These are phyloP conservation scores for Lochmaea crataegi DNA, from an alignment of 2,888 invertebrate species.

Conservation along the genomic window DNA sequence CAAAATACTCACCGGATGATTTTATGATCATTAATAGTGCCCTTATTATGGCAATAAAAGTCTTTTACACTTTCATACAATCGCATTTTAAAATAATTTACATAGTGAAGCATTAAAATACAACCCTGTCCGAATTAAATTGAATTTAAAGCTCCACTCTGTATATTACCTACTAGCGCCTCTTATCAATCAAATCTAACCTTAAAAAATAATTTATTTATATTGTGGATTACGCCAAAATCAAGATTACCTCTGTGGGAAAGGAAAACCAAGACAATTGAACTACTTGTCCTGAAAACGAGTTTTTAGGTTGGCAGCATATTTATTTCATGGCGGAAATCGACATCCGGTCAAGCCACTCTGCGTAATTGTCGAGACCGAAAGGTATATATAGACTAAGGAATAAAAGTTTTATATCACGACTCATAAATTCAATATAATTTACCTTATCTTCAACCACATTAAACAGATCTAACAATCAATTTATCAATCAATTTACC, in stretches of 20 bases:
- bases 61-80: not conserved
- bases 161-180: no score
- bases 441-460: no score
- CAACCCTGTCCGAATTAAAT: no score
- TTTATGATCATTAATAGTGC: no score
- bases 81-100: not conserved
- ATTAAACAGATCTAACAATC: no score
- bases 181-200: no score
- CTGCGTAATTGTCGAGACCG: constrained; percentile 25
- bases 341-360: constrained; percentile 47
- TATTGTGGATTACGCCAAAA: constrained; percentile 18
- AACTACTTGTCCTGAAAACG: constrained; percentile 37
- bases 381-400: constrained; percentile 13
- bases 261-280: constrained; percentile 34
- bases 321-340: constrained; percentile 44
- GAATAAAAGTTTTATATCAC: not conserved
- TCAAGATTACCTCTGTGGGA: constrained; percentile 31
- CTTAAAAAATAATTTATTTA: not conserved
- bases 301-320: constrained; percentile 35
- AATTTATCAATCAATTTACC: no score
- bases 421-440: not conserved
- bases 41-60: no score
- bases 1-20: no score
- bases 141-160: no score
- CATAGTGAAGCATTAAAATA: no score